Conservation (phyloP, 1,140 invertebrate genomes). For the Leptestheria dahalacensis region DNA sequence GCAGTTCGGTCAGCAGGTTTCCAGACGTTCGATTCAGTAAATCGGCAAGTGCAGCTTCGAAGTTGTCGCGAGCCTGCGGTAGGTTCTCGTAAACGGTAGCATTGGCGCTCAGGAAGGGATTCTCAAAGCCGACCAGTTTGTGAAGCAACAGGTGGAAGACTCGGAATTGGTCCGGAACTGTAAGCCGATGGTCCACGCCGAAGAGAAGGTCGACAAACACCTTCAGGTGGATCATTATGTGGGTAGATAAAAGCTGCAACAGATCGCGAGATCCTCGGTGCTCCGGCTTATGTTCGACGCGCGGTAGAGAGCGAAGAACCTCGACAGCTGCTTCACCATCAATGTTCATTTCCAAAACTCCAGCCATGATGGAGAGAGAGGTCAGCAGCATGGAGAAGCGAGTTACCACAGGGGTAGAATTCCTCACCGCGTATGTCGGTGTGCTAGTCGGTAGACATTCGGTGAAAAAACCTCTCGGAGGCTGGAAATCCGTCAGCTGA, state of each 20-base stretch:
- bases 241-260: background rate
- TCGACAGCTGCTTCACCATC: too few relatives aligned
- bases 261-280: background rate
- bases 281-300: background rate
- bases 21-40: background rate
- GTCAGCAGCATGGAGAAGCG: constrained; percentile 1
- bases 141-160: constrained; percentile 1
- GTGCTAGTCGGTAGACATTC: background rate
- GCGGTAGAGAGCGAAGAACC: background rate
- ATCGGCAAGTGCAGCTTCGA: background rate
- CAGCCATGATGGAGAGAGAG: background rate
- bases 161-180: constrained; percentile 7
- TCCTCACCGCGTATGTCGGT: background rate
- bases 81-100: background rate
- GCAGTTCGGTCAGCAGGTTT: background rate
- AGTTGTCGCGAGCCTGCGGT: background rate
- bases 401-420: background rate
- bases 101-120: background rate
- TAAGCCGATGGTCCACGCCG: background rate
- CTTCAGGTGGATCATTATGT: background rate
- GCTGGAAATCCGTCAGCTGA: background rate
- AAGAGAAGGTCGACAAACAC: background rate
- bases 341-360: background rate
- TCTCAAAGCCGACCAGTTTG: background rate
- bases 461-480: background rate